Evolutionary conservation across 2,888 invertebrate species (phyloP), one percentile per base, ranked within the genome.

Genomic region (Heteropelma amictum): DNA sequence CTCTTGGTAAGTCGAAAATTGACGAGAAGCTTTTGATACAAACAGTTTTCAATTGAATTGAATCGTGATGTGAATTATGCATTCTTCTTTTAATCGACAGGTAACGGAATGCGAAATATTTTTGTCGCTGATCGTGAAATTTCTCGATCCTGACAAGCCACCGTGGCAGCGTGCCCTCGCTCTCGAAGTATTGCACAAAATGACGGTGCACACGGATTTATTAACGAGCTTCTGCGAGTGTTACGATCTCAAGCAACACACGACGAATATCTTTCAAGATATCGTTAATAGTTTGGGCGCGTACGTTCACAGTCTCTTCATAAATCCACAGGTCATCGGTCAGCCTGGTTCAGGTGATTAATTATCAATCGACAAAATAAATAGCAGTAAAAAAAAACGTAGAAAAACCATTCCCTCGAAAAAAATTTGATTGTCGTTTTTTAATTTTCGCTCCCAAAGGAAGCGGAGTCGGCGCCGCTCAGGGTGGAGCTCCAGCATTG

Each of bases 31-130:
- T n/a, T n/a, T n/a, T n/a, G n/a, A n/a, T n/a, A n/a, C n/a, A n/a
- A n/a, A n/a, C 28, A n/a, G 42, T 42, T 26, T 40, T 10, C 8
- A 6, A 45, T 21, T 21, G 19, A n/a, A 12, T 17, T 17, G 17
- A 35, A 6, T 40, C 19, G 35, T 8, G 21, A 35, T 10, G 7
- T 4, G 33, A 76, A 56, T 77, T 75, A 80, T 76, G 68, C 77
- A 85, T 87, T 19, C 1, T 63, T 7, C 7, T 38, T 12, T 12
- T 1, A n/a, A n/a, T 14, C 12, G 12, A 0, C 86, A 96, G 96
- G 94, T 97, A 28, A 99, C 99, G 0, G 98, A 99, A 90, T 98
- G 98, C 89, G 99, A 99, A 90, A 99, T 99, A 86, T 99, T 99
- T 90, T 91, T 99, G 45, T 98, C 98, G 0, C 91, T 99, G 58